These are phyloP conservation scores for Scomber japonicus DNA, from an alignment of 2,113 vertebrate species.

Conservation along the genomic window DNA sequence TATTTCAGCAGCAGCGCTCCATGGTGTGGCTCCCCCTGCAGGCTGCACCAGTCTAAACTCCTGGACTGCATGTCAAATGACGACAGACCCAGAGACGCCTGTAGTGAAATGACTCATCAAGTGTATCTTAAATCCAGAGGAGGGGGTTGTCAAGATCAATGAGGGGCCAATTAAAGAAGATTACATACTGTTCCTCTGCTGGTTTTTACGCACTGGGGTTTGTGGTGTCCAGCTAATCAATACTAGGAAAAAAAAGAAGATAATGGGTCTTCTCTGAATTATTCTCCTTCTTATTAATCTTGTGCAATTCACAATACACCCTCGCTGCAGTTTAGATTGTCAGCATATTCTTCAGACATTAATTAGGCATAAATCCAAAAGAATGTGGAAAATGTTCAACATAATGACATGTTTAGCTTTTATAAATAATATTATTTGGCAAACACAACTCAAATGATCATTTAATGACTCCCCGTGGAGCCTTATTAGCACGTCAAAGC, in stretches of 20 bases:
- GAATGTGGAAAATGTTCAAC: too few relatives aligned
- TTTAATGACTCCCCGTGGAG: conserved; percentile 12
- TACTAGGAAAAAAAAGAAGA: neutral
- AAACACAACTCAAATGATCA: neutral
- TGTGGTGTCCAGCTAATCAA: conserved; percentile 9
- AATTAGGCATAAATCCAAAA: too few relatives aligned
- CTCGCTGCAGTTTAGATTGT: too few relatives aligned
- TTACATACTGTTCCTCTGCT: neutral
- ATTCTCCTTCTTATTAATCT: neutral
- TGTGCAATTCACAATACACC: neutral
- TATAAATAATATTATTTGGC: neutral
- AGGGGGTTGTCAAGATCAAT: neutral
- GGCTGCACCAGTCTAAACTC: neutral
- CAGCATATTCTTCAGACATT: too few relatives aligned
- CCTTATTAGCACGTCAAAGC: conserved; percentile 36
- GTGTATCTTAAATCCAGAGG: neutral
- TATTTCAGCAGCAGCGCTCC: conserved; percentile 17
- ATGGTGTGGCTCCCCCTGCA: conserved; percentile 42
- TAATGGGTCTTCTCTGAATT: neutral
- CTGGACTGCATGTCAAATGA: neutral
- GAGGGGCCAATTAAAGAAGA: neutral
- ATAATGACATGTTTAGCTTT: neutral
- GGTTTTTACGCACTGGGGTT: neutral
- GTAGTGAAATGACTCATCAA: neutral
- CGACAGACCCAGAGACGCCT: neutral